Evolutionary conservation across 2,113 vertebrate species (phyloP), one percentile per base, ranked within the genome.

Genomic region (Arizona elegans): DNA sequence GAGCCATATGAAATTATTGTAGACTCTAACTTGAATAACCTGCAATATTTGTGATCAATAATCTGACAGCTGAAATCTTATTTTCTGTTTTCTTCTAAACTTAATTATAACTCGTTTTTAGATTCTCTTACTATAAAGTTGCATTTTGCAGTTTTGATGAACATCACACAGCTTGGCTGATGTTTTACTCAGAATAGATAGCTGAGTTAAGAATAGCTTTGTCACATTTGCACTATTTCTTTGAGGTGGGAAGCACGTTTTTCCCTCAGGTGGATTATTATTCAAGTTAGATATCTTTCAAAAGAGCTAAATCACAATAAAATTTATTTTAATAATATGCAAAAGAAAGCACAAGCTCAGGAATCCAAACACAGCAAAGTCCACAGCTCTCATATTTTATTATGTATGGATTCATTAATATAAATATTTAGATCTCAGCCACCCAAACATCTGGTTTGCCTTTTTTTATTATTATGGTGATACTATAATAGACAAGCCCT

Each of bases 1-100:
- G 88, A 93, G 88, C 62, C 90, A 33, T 19, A 33, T 0, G 1
- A 13, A 1, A 3, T 70, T 95, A 92, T 91, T 94, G 95, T 75
- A 92, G 91, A 50, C 3, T 65, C 95, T 96, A 93, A 90, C 86
- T 93, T 86, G 3, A 93, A n/a, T 19, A 91, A 93, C 87, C 55
- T 26, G 1, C 92, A 89, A 15, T 38, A 81, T 81, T 17, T 89
- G 54, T 55, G n/a, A 11, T 38, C 15, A 56, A 55, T 23, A 89
- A 89, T 17, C 23, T 53, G 24, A 87, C 10, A 87, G 1, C 52
- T 92, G 0, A 15, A 87, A 56, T 15, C 86, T 65, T 75, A 85
- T 91, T 56, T 8, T 75, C 59, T 53, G 8, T 50, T 90, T 53
- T 9, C 15, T 59, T 47, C 75, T 59, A 33, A 26, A 21, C 8